These are phyloP conservation scores for Nycticebus coucang DNA, from an alignment of 2,113 vertebrate species.

Conservation along the genomic window DNA sequence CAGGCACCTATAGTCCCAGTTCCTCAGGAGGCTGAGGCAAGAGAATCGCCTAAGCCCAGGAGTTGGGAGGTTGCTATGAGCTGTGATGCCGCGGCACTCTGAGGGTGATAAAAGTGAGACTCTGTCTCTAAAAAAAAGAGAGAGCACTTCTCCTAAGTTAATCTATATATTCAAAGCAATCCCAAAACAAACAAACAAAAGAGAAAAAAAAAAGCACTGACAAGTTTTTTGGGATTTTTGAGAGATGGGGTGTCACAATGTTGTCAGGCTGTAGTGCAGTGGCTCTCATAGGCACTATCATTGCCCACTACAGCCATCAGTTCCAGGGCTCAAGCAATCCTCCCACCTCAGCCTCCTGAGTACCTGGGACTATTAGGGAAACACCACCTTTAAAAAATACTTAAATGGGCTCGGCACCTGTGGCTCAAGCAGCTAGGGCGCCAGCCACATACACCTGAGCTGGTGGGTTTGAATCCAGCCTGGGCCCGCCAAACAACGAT, in stretches of 20 bases:
- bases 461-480: too few relatives aligned
- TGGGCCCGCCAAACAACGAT: too few relatives aligned
- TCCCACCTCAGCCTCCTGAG: neutral
- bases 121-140: too few relatives aligned
- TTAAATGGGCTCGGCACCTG: too few relatives aligned
- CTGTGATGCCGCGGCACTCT: too few relatives aligned
- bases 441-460: too few relatives aligned
- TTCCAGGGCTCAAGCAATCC: neutral
- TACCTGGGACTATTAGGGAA: neutral
- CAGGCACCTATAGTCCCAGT: too few relatives aligned
- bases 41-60: too few relatives aligned
- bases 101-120: too few relatives aligned
- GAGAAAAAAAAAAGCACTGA: neutral
- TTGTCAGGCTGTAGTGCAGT: neutral
- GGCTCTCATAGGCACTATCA: neutral
- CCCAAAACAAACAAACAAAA: neutral
- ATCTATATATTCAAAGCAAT: neutral
- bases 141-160: neutral
- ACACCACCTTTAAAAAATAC: neutral
- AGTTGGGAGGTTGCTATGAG: too few relatives aligned
- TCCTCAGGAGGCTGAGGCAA: too few relatives aligned
- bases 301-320: neutral
- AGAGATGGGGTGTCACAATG: neutral
- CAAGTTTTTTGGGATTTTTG: neutral
- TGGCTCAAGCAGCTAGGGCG: too few relatives aligned